These are phyloP conservation scores for Hemiprocne comata DNA, from an alignment of 2,113 vertebrate genomes.

Conservation along the genomic window DNA sequence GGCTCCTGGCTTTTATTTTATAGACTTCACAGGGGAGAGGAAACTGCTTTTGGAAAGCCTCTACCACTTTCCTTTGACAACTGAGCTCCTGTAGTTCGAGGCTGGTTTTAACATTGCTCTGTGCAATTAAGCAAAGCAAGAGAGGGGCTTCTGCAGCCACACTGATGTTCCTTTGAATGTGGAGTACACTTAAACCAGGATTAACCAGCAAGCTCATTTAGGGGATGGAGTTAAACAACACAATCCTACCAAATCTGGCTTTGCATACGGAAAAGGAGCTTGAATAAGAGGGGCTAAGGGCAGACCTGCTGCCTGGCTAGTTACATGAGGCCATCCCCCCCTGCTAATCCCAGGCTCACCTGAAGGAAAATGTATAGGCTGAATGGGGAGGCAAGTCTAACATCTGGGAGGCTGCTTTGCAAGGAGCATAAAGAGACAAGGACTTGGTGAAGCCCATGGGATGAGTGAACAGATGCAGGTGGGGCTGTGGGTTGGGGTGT, in stretches of 20 bases:
- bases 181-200: neutral
- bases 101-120: neutral
- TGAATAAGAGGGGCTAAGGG: neutral
- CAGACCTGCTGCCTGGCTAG: neutral
- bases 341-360: neutral
- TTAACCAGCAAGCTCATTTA: neutral
- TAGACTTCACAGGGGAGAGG: neutral
- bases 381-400: neutral
- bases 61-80: neutral
- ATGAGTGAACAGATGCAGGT: neutral
- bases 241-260: neutral
- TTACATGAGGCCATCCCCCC: neutral
- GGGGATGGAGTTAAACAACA: neutral
- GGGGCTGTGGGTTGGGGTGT: no score
- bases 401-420: neutral
- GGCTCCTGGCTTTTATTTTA: neutral
- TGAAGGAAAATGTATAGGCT: fast-evolving
- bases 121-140: neutral
- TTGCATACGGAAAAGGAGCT: neutral
- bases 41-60: neutral
- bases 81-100: neutral
- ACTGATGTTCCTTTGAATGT: neutral
- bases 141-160: neutral
- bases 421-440: neutral
- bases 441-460: neutral